Base-by-base conservation (phyloP, 2,888 invertebrate genomes). In the Papilio gigon region DNA sequence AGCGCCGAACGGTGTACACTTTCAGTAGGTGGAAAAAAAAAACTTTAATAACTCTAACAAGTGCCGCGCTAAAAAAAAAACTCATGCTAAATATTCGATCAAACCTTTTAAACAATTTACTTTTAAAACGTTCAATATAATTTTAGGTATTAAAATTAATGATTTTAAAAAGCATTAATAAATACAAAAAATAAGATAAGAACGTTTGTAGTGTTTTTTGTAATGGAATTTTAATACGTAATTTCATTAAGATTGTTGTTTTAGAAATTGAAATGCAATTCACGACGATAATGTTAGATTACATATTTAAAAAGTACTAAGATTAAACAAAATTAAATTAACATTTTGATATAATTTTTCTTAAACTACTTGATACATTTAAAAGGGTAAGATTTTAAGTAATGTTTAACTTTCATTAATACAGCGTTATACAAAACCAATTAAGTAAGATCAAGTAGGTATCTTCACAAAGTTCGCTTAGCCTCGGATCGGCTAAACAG, bases 361-460 rank as follows among this genome's bases (percentile, higher is more conserved):
- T n/a, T 53, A 53, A 6, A 53, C 14, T 14, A 53, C 6, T 27
- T 14, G 0, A 14, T 25, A 27, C 27, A 4, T 50, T 25, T 6
- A 27, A 53, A 0, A 53, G 27, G 27, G 8, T 27, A 53, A 25
- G 50, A 27, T 53, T 53, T 37, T 59, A 66, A 59, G 25, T 37
- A 62, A 67, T 62, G 42, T 62, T 62, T 62, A 62, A 56, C 56
- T 62, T 62, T 56, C 30, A 67, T 62, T 67, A 62, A 67, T 67
- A 56, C 62, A 20, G n/a, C 27, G 20, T 62, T 56, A 33, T 56
- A 62, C 62, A 56, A 53, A 67, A 58, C 58, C 62, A 68, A 68
- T 68, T 63, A 68, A 37, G 42, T 63, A 68, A 64, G 63, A 68
- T 64, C 62, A 68, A 68, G 42, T 59, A 59, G 67, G 67, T 58